Evolutionary conservation across 2,888 invertebrate species (phyloP), one percentile per base, ranked within the genome.

Genomic region (Caenorhabditis imperialis): DNA sequence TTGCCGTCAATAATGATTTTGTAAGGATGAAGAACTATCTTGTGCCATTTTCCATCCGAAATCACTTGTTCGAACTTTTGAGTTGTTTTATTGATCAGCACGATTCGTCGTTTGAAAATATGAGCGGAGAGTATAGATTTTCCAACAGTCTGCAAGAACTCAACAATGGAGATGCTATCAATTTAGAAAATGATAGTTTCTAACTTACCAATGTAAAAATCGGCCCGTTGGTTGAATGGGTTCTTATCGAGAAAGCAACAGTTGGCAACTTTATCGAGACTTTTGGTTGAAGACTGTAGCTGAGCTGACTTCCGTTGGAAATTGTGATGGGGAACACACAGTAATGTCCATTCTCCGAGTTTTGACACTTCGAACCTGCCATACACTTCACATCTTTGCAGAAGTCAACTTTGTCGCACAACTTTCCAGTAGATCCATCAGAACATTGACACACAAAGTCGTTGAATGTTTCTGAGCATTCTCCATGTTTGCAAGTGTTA

Each of bases 401-500:
- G 50, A 65, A 81, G 40, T 86, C 84, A 10, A 75, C 67, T 50
- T 76, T 65, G 23, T 83, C 81, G 54, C 86, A 86, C 6, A 69
- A 57, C 22, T 37, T 38, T 10, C 80, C 80, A 33, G 71, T 74
- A 14, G 75, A 81, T 14, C 86, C 86, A 22, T 57, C 35, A 1
- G 83, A 65, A 48, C 87, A 87, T 44, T 63, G 20, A 61, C 87
- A 87, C 16, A 69, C 60, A 55, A 75, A 87, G 54, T 82, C 84
- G 55, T 87, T 87, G 89, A 94, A 94, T 72, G 94, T 94, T 90
- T 98, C 97, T 88, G 92, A 92, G 89, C 97, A 97, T 58, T 92
- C 91, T 16, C 96, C 96, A 84, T 94, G 93, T 85, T 92, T 92
- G 90, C 94, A 96, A 10, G 93, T 93, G 10, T 71, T 63, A 18